Conservation (phyloP, 2,797 vertebrate genomes). For the Rhinatrema bivittatum region DNA sequence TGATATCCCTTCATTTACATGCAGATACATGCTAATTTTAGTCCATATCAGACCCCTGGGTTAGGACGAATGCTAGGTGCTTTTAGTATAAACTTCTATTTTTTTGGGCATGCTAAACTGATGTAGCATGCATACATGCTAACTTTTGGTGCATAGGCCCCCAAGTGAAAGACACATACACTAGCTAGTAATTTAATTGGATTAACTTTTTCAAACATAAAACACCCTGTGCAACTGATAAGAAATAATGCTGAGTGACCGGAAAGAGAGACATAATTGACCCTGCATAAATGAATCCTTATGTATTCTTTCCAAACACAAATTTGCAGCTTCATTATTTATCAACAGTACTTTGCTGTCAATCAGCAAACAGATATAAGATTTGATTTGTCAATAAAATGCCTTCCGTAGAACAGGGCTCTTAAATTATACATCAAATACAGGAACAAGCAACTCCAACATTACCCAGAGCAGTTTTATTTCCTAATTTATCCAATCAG, state of each 20-base stretch:
- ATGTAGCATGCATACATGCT: too few species aligned
- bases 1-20: too few species aligned
- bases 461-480: too few species aligned
- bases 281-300: neutral
- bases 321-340: slow-evolving; percentile 25
- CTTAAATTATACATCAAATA: slow-evolving; percentile 23
- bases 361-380: slow-evolving; percentile 9
- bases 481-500: neutral
- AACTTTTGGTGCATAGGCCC: too few species aligned
- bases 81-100: too few species aligned
- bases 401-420: slow-evolving; percentile 29
- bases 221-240: neutral
- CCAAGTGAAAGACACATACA: too few species aligned
- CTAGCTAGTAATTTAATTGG: too few species aligned
- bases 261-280: neutral
- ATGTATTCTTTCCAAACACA: slow-evolving; percentile 3
- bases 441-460: too few species aligned
- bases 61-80: too few species aligned
- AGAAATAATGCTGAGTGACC: rapidly evolving
- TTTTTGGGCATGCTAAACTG: too few species aligned
- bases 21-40: too few species aligned
- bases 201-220: neutral
- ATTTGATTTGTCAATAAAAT: slow-evolving; percentile 20
- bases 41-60: too few species aligned
- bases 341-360: slow-evolving; percentile 33